These are phyloP conservation scores for Zoanthus sociatus DNA, from an alignment of 92 coral and sea anemone genomes.

Conservation along the genomic window DNA sequence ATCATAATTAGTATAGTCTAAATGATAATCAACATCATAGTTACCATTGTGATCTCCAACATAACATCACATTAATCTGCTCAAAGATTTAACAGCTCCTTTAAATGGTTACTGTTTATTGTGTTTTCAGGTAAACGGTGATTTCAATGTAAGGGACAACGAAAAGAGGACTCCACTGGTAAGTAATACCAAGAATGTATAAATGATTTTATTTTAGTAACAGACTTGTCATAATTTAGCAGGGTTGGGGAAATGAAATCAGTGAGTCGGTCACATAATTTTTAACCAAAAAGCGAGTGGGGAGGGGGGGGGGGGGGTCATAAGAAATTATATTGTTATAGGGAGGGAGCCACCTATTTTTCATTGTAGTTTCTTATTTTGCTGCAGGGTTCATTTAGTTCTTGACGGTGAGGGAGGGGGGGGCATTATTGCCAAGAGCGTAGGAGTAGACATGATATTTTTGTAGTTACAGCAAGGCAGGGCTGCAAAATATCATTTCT, in stretches of 20 bases:
- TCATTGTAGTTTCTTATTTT: background rate
- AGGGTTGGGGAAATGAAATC: background rate
- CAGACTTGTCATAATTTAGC: background rate
- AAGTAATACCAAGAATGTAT: background rate
- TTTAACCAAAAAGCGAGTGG: background rate
- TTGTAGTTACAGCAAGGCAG: no score
- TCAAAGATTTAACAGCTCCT: no score
- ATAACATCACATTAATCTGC: no score
- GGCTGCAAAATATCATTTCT: no score
- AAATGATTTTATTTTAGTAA: background rate
- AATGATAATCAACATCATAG: no score
- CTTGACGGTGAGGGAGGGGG: no score
- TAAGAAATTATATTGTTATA: background rate
- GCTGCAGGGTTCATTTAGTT: no score
- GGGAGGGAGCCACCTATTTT: background rate
- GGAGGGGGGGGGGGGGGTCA: no score
- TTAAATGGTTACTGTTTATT: background rate
- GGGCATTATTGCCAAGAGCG: no score
- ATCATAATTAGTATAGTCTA: no score
- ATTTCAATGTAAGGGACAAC: conserved; percentile 76
- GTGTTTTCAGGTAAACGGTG: conserved; percentile 74
- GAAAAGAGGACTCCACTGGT: conserved; percentile 76
- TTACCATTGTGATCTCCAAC: no score
- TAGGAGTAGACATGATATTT: no score
- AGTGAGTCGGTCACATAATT: background rate